These are phyloP conservation scores for Lutjanus argentimaculatus DNA, from an alignment of 2,797 vertebrate species.

Conservation along the genomic window DNA sequence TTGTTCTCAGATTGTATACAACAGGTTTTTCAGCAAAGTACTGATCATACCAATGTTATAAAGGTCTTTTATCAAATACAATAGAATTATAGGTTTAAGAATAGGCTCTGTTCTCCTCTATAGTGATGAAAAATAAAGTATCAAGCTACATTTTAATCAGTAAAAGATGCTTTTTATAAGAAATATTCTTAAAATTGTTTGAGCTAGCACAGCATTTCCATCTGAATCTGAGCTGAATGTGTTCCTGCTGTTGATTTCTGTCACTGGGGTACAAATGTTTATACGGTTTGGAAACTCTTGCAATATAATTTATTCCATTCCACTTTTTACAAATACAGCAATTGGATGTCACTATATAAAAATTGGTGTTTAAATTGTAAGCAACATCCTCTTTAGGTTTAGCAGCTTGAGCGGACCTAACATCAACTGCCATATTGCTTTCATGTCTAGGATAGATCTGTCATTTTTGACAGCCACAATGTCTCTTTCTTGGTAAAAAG, in stretches of 20 bases:
- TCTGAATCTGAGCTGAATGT: slow-evolving; percentile 1
- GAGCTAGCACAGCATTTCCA: not conserved
- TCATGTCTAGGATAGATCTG: not conserved
- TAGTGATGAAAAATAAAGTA: not conserved
- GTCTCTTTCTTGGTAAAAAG: not conserved
- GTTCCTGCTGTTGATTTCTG: not conserved
- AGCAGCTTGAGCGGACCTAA: no score
- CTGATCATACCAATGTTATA: no score
- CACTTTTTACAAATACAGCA: slow-evolving; percentile 7
- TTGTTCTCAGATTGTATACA: no score
- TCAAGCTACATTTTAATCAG: not conserved
- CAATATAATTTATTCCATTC: slow-evolving; percentile 18
- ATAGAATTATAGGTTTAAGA: no score
- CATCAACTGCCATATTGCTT: not conserved
- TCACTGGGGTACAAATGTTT: slow-evolving; percentile 2
- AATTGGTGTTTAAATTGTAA: slow-evolving; percentile 13
- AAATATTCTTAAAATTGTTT: no score
- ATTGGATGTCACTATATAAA: slow-evolving; percentile 8
- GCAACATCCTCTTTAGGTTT: not conserved
- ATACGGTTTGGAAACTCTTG: slow-evolving; percentile 12
- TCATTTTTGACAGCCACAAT: not conserved
- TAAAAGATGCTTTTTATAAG: not conserved
- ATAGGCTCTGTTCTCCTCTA: not conserved
- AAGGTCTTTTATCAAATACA: no score
- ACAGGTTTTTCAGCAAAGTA: no score